These are phyloP conservation scores for Dromococcyx pavoninus DNA, from an alignment of 2,797 vertebrate species.

Conservation along the genomic window DNA sequence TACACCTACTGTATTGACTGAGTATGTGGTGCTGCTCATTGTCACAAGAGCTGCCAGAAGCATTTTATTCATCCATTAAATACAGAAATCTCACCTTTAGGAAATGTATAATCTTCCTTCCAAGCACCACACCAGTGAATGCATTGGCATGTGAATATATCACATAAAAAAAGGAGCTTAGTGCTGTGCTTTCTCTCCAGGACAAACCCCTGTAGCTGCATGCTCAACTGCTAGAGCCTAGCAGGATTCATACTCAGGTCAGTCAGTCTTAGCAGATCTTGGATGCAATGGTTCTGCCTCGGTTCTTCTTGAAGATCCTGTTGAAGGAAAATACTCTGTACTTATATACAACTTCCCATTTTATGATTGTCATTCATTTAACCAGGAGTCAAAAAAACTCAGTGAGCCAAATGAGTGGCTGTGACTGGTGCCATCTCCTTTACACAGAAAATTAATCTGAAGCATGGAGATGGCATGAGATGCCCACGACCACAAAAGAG, in stretches of 20 bases:
- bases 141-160: background rate
- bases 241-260: background rate
- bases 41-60: background rate
- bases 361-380: background rate
- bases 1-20: background rate
- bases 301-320: background rate
- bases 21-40: background rate
- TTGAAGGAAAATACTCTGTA: background rate
- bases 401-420: background rate
- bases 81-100: background rate
- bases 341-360: background rate
- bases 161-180: background rate
- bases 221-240: background rate
- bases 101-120: background rate
- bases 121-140: background rate
- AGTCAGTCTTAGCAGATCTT: background rate
- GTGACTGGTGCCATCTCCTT: background rate
- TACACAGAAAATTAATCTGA: background rate
- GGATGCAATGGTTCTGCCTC: background rate
- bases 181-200: background rate
- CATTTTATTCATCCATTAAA: background rate
- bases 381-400: background rate
- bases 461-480: background rate
- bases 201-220: rapidly evolving
- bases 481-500: background rate